Evolutionary conservation across 1,140 invertebrate genomes (phyloP).

Genomic region (Amyelois transitella): DNA sequence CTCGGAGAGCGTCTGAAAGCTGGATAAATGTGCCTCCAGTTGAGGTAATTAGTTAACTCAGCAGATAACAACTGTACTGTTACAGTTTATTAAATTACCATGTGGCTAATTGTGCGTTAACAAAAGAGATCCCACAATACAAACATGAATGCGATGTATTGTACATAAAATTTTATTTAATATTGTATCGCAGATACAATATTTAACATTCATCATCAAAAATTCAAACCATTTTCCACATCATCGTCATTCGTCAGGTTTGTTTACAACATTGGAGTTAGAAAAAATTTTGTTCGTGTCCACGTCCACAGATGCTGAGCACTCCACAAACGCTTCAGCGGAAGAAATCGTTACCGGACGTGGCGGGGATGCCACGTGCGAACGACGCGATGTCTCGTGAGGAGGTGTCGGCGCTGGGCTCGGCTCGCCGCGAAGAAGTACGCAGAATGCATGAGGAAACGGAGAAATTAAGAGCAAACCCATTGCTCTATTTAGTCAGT

Average conservation of each 20-base stretch:
- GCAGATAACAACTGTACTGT: neutral
- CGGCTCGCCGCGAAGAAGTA: slow-evolving; percentile 93
- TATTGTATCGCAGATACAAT: too few species aligned
- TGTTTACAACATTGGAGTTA: too few species aligned
- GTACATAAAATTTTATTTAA: too few species aligned
- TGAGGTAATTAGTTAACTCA: slow-evolving; percentile 77
- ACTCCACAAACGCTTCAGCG: slow-evolving; percentile 84
- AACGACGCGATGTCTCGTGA: slow-evolving; percentile 91
- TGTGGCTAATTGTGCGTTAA: too few species aligned
- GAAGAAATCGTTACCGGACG: slow-evolving; percentile 97
- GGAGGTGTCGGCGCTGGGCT: slow-evolving; percentile 95
- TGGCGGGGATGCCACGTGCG: slow-evolving; percentile 84
- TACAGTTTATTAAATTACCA: too few species aligned
- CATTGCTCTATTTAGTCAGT: slow-evolving; percentile 95
- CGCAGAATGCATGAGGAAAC: slow-evolving; percentile 92
- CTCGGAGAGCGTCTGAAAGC: slow-evolving; percentile 86
- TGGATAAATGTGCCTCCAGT: slow-evolving; percentile 90
- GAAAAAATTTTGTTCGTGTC: too few species aligned
- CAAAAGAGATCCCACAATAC: too few species aligned
- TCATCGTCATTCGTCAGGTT: too few species aligned
- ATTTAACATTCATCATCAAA: too few species aligned
- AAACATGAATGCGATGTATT: too few species aligned
- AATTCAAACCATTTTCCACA: too few species aligned
- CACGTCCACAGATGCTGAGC: slow-evolving; percentile 78
- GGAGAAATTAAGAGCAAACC: slow-evolving; percentile 94